Base-by-base conservation (phyloP, 2,113 vertebrate species). In the Cebus imitator region DNA sequence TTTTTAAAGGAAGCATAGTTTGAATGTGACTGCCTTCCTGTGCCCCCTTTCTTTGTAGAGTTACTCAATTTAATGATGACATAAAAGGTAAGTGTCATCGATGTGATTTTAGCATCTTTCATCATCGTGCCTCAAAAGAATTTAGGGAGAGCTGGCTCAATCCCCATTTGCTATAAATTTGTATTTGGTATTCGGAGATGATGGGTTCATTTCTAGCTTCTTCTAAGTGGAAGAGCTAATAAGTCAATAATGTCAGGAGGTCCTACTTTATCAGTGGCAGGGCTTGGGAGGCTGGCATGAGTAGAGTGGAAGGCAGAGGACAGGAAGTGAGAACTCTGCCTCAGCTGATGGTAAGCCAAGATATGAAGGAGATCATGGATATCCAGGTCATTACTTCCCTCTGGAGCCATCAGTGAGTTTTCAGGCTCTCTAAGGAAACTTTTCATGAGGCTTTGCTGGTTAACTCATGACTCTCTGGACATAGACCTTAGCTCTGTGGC, bases 281-380 rank as follows among this genome's bases (percentile, higher is more conserved):
- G 55, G 84, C 16, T 11, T 14, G 18, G 9, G 7, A 35, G 4
- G 64, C 2, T 21, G 11, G 6, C 0, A 5, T 10, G 20, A 43
- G 21, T 25, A n/a, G 57, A 58, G 35, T 1, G 8, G 64, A 64
- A 72, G 20, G 30, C 27, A 37, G n/a, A 82, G 7, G 9, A 16
- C 14, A n/a, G 40, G 27, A 17, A 16, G 21, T 4, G 8, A 16
- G 35, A 20, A 27, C 64, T 16, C 21, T 6, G 30, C 12, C 32
- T 16, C 1, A 0, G 50, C 45, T 17, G 32, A 20, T 40, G 27
- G 76, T 64, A 68, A 40, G 18, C 45, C 84, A 17, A 35, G 50
- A 50, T 52, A 43, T 6, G 1, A 16, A 40, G 30, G 50, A 75
- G 37, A 58, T 57, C n/a, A 4, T 48, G 17, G n/a, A 27, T 17